Base-by-base conservation (phyloP, 2,113 vertebrate genomes). In the Gavia stellata region DNA sequence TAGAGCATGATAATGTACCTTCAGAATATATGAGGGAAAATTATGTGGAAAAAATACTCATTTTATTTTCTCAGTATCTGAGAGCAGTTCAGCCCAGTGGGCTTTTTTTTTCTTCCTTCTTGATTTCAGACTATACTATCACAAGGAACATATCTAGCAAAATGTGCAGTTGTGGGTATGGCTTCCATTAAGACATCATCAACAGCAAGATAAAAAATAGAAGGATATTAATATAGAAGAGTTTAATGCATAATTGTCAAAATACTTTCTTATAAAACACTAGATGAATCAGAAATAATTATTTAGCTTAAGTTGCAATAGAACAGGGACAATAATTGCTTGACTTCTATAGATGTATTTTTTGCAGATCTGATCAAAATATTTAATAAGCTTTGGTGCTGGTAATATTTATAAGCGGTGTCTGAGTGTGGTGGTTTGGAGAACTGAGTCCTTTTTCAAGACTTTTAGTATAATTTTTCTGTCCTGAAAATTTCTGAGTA, bases 401-500 rank as follows among this genome's bases (percentile, higher is more conserved):
- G 12, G 3, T 74, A 55, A 20, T 74, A 62, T 62, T 68, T 67
- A 23, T 61, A 77, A 53, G 4, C 0, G 1, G 13, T 18, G 1
- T 15, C 21, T 8, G 1, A 1, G 0, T 67, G 7, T 47, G 12
- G 14, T 44, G 8, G 47, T 81, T 68, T 63, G 31, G 24, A 47
- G 4, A 86, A 45, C 3, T 72, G 26, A 81, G 77, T 59, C 36
- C 3, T 67, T 77, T 74, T 44, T 50, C 38, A 63, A 80, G 17
- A 72, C 19, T 34, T 70, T 26, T 36, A 75, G 7, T 63, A 36
- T 6, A 28, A 9, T 42, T 71, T 86, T 91, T 68, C 12, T 63
- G 7, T 75, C 23, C 21, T 23, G 13, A 23, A 55, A 6, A 38
- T 71, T 63, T 83, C 38, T 45, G 45, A 31, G 7, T 38, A 59